These are phyloP conservation scores for Drosophila pseudoobscura DNA, from an alignment of 1,140 invertebrate species.

Conservation along the genomic window DNA sequence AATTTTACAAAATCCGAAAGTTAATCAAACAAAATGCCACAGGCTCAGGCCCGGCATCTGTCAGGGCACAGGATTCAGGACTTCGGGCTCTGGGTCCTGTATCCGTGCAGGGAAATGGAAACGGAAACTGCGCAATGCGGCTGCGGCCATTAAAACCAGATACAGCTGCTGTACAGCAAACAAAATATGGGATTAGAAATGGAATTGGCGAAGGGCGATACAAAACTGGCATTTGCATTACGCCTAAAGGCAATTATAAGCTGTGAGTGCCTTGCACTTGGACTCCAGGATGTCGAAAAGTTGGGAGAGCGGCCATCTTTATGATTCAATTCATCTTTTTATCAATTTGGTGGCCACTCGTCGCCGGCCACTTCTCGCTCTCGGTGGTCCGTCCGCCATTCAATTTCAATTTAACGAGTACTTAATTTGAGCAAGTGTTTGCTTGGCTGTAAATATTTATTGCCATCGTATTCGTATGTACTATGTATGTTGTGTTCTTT, in stretches of 20 bases:
- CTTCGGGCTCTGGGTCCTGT: conserved; percentile 1
- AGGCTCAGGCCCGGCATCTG: conserved; percentile 21
- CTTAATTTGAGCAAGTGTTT: conserved; percentile 81
- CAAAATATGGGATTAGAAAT: conserved; percentile 22
- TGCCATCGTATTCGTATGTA: conserved; percentile 42
- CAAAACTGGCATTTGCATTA: conserved; percentile 36
- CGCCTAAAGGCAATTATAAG: conserved; percentile 50
- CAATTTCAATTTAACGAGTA: conserved; percentile 79
- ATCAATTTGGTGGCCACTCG: conserved; percentile 63
- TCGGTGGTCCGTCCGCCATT: conserved; percentile 48
- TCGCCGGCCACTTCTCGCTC: not conserved
- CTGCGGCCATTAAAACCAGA: conserved; percentile 6
- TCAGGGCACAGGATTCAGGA: not conserved
- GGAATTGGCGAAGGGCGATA: not conserved
- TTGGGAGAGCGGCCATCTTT: conserved; percentile 33
- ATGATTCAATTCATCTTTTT: conserved; percentile 70
- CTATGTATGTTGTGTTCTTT: not conserved
- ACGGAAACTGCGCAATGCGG: conserved; percentile 57
- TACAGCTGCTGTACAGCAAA: conserved; percentile 22
- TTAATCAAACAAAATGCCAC: conserved; percentile 71
- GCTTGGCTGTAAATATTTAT: conserved; percentile 81
- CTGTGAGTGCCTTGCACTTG: conserved; percentile 29
- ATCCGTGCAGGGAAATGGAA: conserved; percentile 12
- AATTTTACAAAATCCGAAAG: conserved; percentile 80
- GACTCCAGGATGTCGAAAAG: conserved; percentile 20